Evolutionary conservation across 2,113 vertebrate genomes (phyloP).

Genomic region (Rattus rattus): DNA sequence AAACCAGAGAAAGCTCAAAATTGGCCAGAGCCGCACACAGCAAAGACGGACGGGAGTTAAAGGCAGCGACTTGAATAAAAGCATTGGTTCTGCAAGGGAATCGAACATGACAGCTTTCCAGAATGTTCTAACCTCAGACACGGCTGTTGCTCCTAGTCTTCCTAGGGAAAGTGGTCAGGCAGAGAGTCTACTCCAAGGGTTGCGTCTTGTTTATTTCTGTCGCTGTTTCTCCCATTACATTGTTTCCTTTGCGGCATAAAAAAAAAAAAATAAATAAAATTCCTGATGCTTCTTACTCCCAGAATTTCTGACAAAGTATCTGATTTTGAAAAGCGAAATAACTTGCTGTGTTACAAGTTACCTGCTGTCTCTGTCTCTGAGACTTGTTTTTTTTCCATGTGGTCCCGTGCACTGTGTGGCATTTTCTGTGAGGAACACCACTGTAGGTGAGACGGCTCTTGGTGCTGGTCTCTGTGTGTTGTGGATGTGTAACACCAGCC

Average conservation of each 20-base stretch:
- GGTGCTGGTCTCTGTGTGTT: neutral
- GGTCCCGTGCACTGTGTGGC: neutral
- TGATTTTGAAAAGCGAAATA: neutral
- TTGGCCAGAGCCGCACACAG: neutral
- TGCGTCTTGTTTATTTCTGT: neutral
- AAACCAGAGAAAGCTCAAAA: neutral
- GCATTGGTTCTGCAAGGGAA: neutral
- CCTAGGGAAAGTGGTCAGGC: neutral
- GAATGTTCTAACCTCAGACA: neutral
- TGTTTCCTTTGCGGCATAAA: neutral
- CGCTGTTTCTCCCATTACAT: neutral
- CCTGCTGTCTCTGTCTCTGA: neutral
- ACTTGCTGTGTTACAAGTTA: neutral
- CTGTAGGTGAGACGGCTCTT: neutral
- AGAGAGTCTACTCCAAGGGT: neutral
- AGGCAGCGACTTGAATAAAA: neutral
- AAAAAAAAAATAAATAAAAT: neutral
- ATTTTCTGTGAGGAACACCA: neutral
- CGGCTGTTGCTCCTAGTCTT: neutral
- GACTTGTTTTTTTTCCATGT: neutral
- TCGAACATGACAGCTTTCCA: neutral
- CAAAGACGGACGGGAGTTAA: neutral
- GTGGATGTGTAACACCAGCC: neutral
- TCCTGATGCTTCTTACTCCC: neutral
- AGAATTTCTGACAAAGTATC: neutral